phyloP scores from a whole-genome alignment of 2,888 invertebrate species.

The Clivina fossor region DNA sequence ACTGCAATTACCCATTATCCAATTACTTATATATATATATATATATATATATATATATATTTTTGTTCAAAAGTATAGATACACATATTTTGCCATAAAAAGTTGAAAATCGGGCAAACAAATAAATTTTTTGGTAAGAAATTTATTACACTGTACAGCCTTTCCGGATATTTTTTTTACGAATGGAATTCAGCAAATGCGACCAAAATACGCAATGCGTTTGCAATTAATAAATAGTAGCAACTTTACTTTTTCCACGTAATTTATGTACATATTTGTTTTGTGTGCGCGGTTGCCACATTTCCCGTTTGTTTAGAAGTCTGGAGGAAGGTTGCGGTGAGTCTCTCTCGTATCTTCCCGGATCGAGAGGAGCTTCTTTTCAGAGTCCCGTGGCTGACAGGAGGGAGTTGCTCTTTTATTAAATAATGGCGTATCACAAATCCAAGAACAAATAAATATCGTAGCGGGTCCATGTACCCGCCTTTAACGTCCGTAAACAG shows the following conservation, averaged over 20 bases:
- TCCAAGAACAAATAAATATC: conserved; percentile 31
- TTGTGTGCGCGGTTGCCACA: conserved; percentile 1
- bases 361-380: conserved; percentile 7
- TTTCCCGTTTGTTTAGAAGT: too few species aligned
- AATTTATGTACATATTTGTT: conserved; percentile 31
- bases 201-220: background rate
- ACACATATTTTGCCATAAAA: too few species aligned
- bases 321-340: too few species aligned
- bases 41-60: too few species aligned
- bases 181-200: background rate
- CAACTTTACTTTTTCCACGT: conserved; percentile 4
- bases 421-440: conserved; percentile 33
- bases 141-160: too few species aligned
- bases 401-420: conserved; percentile 28
- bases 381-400: conserved; percentile 6
- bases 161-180: too few species aligned
- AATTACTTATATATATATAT: too few species aligned
- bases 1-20: too few species aligned
- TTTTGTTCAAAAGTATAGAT: too few species aligned
- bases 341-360: too few species aligned
- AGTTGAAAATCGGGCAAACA: too few species aligned
- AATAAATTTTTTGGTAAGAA: too few species aligned
- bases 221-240: conserved; percentile 30
- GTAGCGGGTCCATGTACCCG: conserved; percentile 10
- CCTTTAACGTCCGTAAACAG: conserved; percentile 26